phyloP scores from a whole-genome alignment of 1,140 invertebrate species.

The Anastrepha ludens region DNA sequence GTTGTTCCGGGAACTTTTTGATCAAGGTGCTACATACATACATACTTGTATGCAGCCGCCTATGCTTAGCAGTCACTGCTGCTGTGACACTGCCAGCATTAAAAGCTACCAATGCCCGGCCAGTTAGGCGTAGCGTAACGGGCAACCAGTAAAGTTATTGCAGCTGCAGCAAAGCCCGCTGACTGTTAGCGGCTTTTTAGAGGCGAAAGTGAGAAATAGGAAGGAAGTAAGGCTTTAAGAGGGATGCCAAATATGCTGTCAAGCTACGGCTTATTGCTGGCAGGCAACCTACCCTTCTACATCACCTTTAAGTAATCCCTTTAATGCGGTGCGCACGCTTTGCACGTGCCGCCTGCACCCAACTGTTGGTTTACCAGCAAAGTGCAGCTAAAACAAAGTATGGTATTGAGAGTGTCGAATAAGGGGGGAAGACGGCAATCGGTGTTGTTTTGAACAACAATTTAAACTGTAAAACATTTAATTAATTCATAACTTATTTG shows the following conservation, averaged over 20 bases:
- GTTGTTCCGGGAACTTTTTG: too few relatives aligned
- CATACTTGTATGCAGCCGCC: too few relatives aligned
- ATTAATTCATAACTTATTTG: slow-evolving; percentile 19
- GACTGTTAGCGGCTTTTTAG: background rate
- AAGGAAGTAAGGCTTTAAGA: background rate
- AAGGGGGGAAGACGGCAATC: background rate
- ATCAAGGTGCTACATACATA: too few relatives aligned
- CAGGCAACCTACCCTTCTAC: background rate
- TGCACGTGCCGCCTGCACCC: too few relatives aligned
- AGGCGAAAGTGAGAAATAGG: slow-evolving; percentile 11
- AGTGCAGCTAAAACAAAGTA: background rate
- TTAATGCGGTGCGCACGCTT: background rate
- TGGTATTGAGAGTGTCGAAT: background rate
- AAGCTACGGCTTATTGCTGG: background rate
- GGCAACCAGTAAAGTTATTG: slow-evolving; percentile 28
- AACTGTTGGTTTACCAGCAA: background rate
- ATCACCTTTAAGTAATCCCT: background rate
- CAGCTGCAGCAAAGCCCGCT: slow-evolving; percentile 21
- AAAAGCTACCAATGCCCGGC: background rate
- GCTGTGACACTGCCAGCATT: too few relatives aligned
- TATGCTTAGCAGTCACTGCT: too few relatives aligned
- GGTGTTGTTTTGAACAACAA: background rate
- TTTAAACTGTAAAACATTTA: slow-evolving; percentile 34
- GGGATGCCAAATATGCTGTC: background rate
- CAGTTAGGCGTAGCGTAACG: background rate